Evolutionary conservation across 2,113 vertebrate species (phyloP).

Genomic region (Centropus bengalensis): DNA sequence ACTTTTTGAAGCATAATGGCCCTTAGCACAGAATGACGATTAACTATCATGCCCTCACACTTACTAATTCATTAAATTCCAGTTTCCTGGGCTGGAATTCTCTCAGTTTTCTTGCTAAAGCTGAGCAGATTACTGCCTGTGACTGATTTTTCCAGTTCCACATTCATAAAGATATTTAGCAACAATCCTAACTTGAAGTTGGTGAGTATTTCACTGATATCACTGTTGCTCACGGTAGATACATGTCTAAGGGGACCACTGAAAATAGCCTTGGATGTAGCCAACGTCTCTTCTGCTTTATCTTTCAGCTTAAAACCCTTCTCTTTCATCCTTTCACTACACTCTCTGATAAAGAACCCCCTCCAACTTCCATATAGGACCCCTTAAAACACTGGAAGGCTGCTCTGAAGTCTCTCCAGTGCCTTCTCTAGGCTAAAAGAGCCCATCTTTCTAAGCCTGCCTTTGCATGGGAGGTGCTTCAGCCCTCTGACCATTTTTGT

Average conservation of each 20-base stretch:
- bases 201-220: not conserved
- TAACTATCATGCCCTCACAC: not conserved
- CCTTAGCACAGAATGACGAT: not conserved
- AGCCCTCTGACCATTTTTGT: too few species aligned
- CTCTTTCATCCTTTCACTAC: too few species aligned
- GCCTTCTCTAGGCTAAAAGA: too few species aligned
- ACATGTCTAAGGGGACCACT: not conserved
- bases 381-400: too few species aligned
- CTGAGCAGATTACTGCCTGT: not conserved
- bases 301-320: too few species aligned
- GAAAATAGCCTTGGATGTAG: not conserved
- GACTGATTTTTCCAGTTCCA: not conserved
- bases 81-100: not conserved
- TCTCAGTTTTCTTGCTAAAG: not conserved
- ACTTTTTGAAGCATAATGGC: slow-evolving; percentile 55
- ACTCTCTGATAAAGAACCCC: too few species aligned
- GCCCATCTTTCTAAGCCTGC: too few species aligned
- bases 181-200: not conserved
- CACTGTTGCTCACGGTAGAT: not conserved
- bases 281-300: not conserved
- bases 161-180: not conserved
- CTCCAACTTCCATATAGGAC: too few species aligned
- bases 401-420: too few species aligned
- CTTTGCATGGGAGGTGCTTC: too few species aligned
- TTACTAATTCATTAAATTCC: slow-evolving; percentile 14